Conservation (phyloP, 2,113 vertebrate genomes). For the Cavia porcellus region DNA sequence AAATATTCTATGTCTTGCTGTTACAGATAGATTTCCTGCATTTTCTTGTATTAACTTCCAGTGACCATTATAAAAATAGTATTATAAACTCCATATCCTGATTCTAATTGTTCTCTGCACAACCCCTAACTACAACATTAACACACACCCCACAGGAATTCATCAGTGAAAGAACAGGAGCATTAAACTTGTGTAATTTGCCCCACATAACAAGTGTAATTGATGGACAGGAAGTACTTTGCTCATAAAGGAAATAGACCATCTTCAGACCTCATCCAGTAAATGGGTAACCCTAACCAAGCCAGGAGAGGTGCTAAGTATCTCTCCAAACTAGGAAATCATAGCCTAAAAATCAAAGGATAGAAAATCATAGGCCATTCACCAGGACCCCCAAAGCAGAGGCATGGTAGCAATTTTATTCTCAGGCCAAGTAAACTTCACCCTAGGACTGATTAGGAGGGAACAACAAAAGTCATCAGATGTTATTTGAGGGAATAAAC, state of each 20-base stretch:
- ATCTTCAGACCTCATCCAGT: neutral
- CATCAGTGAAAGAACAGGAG: too few species aligned
- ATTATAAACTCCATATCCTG: too few species aligned
- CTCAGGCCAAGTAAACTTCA: neutral
- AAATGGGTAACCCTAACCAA: fast-evolving
- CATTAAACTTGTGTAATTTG: fast-evolving
- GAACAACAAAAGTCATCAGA: neutral
- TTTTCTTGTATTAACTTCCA: too few species aligned
- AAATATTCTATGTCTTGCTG: too few species aligned
- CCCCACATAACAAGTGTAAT: too few species aligned
- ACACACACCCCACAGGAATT: neutral
- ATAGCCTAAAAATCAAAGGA: neutral
- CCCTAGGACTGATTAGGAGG: neutral
- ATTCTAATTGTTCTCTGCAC: too few species aligned
- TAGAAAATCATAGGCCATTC: neutral
- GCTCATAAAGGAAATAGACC: fast-evolving
- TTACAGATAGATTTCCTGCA: too few species aligned
- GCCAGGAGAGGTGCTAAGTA: fast-evolving
- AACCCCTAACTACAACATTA: too few species aligned
- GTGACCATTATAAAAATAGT: too few species aligned
- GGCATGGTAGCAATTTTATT: neutral
- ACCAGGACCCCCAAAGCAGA: neutral
- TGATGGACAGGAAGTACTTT: fast-evolving
- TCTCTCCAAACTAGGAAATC: neutral
- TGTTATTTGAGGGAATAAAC: neutral